Evolutionary conservation across 2,888 invertebrate genomes (phyloP).

Genomic region (Lutraria lutraria): DNA sequence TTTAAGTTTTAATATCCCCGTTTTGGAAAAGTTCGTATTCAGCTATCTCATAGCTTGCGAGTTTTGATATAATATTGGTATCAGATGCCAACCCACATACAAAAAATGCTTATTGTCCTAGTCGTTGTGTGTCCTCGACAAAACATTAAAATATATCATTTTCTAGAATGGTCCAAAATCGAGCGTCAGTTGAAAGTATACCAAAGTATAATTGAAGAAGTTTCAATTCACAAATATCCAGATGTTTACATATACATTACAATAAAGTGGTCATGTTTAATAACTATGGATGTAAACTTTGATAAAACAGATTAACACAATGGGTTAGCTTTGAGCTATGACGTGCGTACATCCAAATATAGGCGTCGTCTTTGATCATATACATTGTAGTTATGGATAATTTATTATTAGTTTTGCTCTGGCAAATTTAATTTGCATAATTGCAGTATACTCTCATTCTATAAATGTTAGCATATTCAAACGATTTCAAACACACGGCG

Average conservation of each 20-base stretch:
- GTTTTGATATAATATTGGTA: neutral
- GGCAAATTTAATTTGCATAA: neutral
- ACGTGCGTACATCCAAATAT: neutral
- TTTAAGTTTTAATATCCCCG: neutral
- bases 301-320: constrained; percentile 4
- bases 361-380: neutral
- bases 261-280: constrained; percentile 17
- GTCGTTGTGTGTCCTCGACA: neutral
- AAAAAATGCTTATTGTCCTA: neutral
- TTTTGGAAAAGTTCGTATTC: neutral
- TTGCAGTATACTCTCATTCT: neutral
- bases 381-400: neutral
- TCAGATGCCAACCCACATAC: neutral
- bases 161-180: neutral
- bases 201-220: neutral
- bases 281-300: neutral
- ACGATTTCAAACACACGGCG: no score
- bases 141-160: neutral
- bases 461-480: neutral
- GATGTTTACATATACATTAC: constrained; percentile 8
- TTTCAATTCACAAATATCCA: constrained; percentile 9
- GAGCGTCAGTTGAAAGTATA: neutral
- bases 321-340: neutral
- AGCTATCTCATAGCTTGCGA: neutral
- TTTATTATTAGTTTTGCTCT: neutral